These are phyloP conservation scores for Sturmia bella DNA, from an alignment of 2,888 invertebrate genomes.

Conservation along the genomic window DNA sequence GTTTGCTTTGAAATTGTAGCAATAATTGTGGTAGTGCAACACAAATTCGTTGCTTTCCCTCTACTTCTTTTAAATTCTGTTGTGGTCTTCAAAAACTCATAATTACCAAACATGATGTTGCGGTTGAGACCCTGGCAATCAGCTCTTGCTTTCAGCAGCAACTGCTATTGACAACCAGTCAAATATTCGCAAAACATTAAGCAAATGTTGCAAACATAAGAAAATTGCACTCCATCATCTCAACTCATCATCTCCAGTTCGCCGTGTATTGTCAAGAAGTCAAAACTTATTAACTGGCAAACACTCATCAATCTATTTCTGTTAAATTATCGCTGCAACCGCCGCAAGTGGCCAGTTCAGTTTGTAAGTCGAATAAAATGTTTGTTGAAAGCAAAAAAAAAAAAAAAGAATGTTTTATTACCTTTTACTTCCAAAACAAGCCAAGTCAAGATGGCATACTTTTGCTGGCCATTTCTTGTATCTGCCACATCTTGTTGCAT, in stretches of 20 bases:
- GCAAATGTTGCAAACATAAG: conserved; percentile 19
- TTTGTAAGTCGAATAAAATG: not conserved
- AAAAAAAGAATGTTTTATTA: conserved; percentile 41
- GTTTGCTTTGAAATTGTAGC: too few species aligned
- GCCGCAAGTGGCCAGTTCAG: conserved; percentile 46
- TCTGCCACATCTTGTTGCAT: conserved; percentile 49
- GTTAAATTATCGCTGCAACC: conserved; percentile 5
- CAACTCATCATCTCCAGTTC: conserved; percentile 45
- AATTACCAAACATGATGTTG: conserved; percentile 56
- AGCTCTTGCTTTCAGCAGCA: not conserved
- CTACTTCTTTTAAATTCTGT: not conserved
- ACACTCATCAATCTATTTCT: conserved; percentile 64
- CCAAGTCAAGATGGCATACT: conserved; percentile 67
- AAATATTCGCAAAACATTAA: not conserved
- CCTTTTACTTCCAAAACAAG: conserved; percentile 23
- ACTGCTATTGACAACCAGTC: conserved; percentile 31
- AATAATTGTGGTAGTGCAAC: too few species aligned
- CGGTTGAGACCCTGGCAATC: conserved; percentile 51
- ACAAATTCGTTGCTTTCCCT: not conserved
- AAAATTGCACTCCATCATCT: conserved; percentile 28
- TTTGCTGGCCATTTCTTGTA: conserved; percentile 2
- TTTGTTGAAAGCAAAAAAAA: not conserved
- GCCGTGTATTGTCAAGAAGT: conserved; percentile 59
- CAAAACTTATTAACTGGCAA: conserved; percentile 63
- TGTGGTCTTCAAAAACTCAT: conserved; percentile 35